Percentiles rank a stretch among this genome's conserved stretches.
These are phyloP conservation scores for Nephrotoma guestfalica DNA, from an alignment of 2,888 invertebrate genomes.

Conservation along the genomic window DNA sequence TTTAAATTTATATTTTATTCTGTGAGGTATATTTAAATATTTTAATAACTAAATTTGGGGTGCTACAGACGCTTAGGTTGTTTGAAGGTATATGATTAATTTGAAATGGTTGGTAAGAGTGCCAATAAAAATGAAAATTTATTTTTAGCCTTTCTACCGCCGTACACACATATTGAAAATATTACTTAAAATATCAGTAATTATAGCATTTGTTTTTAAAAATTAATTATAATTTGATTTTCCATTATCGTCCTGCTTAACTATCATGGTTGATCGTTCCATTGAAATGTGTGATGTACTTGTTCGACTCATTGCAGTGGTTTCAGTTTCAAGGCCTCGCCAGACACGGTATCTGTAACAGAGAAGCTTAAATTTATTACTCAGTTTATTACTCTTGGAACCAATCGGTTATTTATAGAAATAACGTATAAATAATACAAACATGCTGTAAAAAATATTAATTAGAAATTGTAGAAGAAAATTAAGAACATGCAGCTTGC, in stretches of 20 bases:
- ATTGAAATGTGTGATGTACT: constrained; percentile 5
- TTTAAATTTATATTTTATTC: neutral
- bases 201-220: neutral
- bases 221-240: neutral
- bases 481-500: too few species aligned
- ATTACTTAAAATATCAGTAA: neutral
- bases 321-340: neutral
- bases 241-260: neutral
- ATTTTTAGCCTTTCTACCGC: too few species aligned
- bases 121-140: too few species aligned
- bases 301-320: neutral
- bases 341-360: neutral
- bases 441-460: too few species aligned
- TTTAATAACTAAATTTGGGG: neutral
- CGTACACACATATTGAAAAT: neutral
- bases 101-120: too few species aligned
- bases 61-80: neutral
- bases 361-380: neutral
- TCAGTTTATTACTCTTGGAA: neutral
- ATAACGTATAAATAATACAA: too few species aligned
- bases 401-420: too few species aligned
- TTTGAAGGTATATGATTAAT: neutral
- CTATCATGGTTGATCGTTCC: constrained; percentile 1
- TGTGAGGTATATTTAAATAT: neutral
- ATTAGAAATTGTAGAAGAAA: too few species aligned